Conservation (phyloP, 2,888 invertebrate species). For the Drosophila anceps region DNA sequence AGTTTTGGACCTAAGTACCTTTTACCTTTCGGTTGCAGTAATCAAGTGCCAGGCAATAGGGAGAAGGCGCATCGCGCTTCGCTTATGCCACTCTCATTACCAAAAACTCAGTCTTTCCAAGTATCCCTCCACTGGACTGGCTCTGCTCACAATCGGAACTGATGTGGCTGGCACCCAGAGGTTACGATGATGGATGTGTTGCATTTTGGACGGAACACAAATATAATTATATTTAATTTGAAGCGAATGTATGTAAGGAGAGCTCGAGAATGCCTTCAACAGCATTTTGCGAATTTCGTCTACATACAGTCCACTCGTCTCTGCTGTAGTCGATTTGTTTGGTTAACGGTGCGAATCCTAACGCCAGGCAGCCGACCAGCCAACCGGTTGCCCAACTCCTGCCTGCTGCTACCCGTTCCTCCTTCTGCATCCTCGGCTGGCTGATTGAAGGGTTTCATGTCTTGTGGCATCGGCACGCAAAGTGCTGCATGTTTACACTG, state of each 20-base stretch:
- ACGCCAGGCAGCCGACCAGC: slow-evolving; percentile 55
- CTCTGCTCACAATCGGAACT: slow-evolving; percentile 11
- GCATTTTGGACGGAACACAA: slow-evolving; percentile 49
- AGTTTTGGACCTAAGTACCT: slow-evolving; percentile 51
- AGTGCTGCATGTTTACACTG: slow-evolving; percentile 77
- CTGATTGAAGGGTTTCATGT: slow-evolving; percentile 72
- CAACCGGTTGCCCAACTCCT: slow-evolving; percentile 37
- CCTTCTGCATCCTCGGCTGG: slow-evolving; percentile 11
- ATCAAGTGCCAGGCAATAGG: slow-evolving; percentile 41
- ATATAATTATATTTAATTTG: slow-evolving; percentile 78
- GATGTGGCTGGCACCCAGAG: slow-evolving; percentile 24
- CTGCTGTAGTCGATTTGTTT: slow-evolving; percentile 56
- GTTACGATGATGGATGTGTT: slow-evolving; percentile 52
- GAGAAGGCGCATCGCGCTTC: slow-evolving; percentile 30
- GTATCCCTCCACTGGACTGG: background rate
- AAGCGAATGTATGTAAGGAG: slow-evolving; percentile 65
- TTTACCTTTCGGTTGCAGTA: slow-evolving; percentile 57
- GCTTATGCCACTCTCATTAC: slow-evolving; percentile 20
- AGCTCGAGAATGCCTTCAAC: slow-evolving; percentile 49
- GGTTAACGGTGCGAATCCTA: slow-evolving; percentile 79
- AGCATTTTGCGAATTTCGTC: slow-evolving; percentile 43
- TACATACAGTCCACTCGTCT: background rate
- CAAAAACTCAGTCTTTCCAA: slow-evolving; percentile 26
- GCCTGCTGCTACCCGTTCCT: slow-evolving; percentile 1
- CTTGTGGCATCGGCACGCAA: slow-evolving; percentile 75